A percentile compares a stretch with the other conserved stretches of the same genome.
Conservation (phyloP, 2,797 vertebrate species). For the Clangula hyemalis region DNA sequence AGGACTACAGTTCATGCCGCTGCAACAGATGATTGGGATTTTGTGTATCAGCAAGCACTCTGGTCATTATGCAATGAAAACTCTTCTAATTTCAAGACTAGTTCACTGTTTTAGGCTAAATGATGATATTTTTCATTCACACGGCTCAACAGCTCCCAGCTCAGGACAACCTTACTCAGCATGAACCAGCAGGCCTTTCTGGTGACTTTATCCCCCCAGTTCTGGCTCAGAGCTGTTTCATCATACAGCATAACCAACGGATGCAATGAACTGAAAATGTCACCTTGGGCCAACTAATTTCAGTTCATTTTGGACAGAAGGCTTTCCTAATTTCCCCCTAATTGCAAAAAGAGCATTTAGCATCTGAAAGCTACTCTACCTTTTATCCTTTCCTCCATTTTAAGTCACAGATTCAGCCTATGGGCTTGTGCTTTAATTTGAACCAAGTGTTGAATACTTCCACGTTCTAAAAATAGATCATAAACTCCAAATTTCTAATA, state of each 20-base stretch:
- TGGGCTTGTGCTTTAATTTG: background rate
- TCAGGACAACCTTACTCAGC: background rate
- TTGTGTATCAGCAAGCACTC: background rate
- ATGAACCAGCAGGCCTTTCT: background rate
- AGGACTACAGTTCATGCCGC: background rate
- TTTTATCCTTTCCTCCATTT: background rate
- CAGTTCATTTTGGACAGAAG: background rate
- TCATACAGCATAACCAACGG: background rate
- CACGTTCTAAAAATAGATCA: constrained; percentile 4
- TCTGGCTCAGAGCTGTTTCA: background rate
- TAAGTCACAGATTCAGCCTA: background rate
- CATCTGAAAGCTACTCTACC: background rate
- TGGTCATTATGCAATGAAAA: background rate
- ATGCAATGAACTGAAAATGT: background rate
- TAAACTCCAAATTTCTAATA: constrained; percentile 17
- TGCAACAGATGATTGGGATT: background rate
- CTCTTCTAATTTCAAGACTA: background rate
- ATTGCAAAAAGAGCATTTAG: background rate
- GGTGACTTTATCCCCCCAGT: accelerated
- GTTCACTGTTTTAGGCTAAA: background rate
- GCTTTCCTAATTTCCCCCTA: background rate
- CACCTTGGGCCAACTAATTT: background rate
- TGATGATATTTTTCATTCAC: background rate
- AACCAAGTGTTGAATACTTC: background rate
- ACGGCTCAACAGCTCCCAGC: background rate